Conservation (phyloP, 2,888 invertebrate genomes). For the Thyatira batis region DNA sequence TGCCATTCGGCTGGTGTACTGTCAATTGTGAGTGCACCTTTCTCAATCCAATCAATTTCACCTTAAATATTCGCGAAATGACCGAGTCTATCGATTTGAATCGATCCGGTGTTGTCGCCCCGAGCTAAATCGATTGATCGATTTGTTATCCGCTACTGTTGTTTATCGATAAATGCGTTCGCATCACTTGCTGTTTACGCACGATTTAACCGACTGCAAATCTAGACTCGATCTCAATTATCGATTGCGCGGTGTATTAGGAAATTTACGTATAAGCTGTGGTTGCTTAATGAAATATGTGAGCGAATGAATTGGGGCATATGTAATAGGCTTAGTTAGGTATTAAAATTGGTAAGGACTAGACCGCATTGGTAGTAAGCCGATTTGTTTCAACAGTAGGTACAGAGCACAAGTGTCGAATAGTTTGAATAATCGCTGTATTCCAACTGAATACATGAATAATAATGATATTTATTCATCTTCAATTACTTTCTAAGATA, state of each 20-base stretch:
- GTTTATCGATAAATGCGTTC: constrained; percentile 45
- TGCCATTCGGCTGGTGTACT: constrained; percentile 29
- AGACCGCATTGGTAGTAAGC: neutral
- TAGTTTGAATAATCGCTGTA: neutral
- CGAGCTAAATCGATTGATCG: constrained; percentile 36
- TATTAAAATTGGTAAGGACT: neutral
- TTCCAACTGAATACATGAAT: neutral
- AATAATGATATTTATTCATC: no score
- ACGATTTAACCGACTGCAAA: constrained; percentile 24
- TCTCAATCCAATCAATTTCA: constrained; percentile 59
- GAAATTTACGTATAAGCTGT: neutral
- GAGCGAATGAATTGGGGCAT: neutral
- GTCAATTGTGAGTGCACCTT: constrained; percentile 31
- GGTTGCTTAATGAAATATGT: neutral
- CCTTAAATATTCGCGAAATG: constrained; percentile 43
- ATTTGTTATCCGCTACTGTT: constrained; percentile 49
- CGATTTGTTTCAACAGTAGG: neutral
- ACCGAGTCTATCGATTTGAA: constrained; percentile 22
- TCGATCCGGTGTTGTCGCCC: constrained; percentile 35
- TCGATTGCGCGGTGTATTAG: neutral
- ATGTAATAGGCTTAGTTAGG: neutral
- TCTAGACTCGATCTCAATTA: constrained; percentile 24
- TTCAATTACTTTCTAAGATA: no score
- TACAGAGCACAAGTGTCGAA: neutral
- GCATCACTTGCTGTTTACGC: constrained; percentile 43